Percentiles rank a stretch among this genome's conserved stretches.
These are phyloP conservation scores for Zaprionus ornatus DNA, from an alignment of 1,140 invertebrate genomes.

Conservation along the genomic window DNA sequence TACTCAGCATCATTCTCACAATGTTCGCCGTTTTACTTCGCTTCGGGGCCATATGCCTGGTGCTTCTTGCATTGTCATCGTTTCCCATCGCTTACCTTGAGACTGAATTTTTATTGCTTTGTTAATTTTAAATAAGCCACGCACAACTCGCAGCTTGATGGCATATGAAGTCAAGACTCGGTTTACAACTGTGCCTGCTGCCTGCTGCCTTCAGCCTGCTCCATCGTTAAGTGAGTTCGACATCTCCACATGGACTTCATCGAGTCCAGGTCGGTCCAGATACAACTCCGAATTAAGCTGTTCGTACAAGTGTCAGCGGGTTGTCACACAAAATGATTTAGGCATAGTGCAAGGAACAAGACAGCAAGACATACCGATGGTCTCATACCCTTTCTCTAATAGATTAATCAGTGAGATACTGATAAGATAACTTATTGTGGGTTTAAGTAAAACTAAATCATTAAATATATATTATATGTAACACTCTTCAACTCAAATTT, in stretches of 20 bases:
- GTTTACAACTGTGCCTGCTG: not conserved
- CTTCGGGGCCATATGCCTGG: not conserved
- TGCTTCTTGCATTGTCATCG: slow-evolving; percentile 53
- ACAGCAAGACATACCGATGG: not conserved
- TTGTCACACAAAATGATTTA: slow-evolving; percentile 79
- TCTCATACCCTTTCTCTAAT: not conserved
- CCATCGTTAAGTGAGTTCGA: slow-evolving; percentile 48
- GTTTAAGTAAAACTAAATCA: no score
- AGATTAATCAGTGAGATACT: no score
- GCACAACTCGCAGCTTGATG: slow-evolving; percentile 56
- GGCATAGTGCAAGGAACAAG: not conserved
- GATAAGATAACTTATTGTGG: no score
- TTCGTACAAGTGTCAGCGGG: slow-evolving; percentile 73
- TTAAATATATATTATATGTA: no score
- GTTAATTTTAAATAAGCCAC: slow-evolving; percentile 81
- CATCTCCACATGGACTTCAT: slow-evolving; percentile 12
- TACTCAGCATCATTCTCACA: not conserved
- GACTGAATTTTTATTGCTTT: slow-evolving; percentile 77
- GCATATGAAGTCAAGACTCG: slow-evolving; percentile 16
- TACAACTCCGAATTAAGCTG: slow-evolving; percentile 54
- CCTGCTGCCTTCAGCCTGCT: not conserved
- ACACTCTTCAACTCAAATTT: no score
- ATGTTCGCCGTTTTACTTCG: not conserved
- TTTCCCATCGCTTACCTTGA: slow-evolving; percentile 34
- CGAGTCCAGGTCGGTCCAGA: not conserved